Evolutionary conservation across 2,888 invertebrate genomes (phyloP).

Genomic region (Anodontia alba): DNA sequence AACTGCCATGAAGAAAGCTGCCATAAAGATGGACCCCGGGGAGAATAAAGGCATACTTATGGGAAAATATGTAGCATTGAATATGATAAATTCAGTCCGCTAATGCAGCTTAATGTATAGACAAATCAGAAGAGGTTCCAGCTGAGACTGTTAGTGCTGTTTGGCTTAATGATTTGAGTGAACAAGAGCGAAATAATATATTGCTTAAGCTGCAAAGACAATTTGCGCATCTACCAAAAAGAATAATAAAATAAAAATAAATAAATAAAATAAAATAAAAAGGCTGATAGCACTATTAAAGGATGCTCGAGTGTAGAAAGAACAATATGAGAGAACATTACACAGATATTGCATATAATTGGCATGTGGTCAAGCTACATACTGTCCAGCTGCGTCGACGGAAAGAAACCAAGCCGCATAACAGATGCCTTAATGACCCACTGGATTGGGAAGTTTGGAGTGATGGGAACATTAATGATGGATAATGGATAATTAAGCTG

Average conservation of each 20-base stretch:
- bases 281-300: slow-evolving; percentile 27
- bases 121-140: not conserved
- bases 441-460: slow-evolving; percentile 38
- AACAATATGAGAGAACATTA: not conserved
- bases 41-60: slow-evolving; percentile 20
- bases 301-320: slow-evolving; percentile 27
- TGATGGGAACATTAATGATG: slow-evolving; percentile 25
- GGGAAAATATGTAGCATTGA: slow-evolving; percentile 20
- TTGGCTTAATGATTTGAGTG: not conserved
- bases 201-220: not conserved
- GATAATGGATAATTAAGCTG: not conserved
- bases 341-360: not conserved
- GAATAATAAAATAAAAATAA: no score
- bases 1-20: slow-evolving; percentile 17
- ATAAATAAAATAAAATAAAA: no score
- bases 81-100: slow-evolving; percentile 12
- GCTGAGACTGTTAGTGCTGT: not conserved
- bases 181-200: not conserved
- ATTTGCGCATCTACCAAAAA: slow-evolving; percentile 7
- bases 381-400: not conserved
- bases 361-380: not conserved
- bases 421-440: slow-evolving; percentile 12
- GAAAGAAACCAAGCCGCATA: not conserved
- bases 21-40: slow-evolving; percentile 23
- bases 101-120: not conserved